Evolutionary conservation across 1,140 invertebrate species (phyloP).

Genomic region (Anoplolepis gracilipes): DNA sequence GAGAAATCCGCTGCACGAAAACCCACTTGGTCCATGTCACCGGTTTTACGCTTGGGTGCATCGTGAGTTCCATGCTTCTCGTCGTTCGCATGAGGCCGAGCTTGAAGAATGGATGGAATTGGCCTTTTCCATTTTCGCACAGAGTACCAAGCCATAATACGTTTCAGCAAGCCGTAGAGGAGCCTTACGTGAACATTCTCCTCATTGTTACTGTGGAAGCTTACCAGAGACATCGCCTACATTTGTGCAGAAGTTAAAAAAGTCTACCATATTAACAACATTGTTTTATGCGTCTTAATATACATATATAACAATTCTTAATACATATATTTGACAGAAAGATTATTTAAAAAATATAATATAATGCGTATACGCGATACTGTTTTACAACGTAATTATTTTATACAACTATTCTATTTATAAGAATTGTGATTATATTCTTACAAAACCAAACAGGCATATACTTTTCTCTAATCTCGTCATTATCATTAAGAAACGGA

Average conservation of each 20-base stretch:
- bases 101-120: constrained; percentile 77
- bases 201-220: constrained; percentile 32
- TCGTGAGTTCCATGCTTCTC: constrained; percentile 66
- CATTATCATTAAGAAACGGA: background rate
- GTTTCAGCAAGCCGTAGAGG: constrained; percentile 48
- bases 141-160: constrained; percentile 49
- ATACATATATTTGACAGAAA: background rate
- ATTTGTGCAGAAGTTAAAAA: constrained; percentile 16
- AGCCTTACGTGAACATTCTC: constrained; percentile 41
- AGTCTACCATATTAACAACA: background rate
- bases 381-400: background rate
- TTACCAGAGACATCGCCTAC: background rate
- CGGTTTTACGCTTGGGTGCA: constrained; percentile 76
- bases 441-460: background rate
- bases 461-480: background rate
- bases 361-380: background rate
- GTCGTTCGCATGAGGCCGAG: constrained; percentile 74
- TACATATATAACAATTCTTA: background rate
- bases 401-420: background rate
- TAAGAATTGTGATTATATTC: background rate
- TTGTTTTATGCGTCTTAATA: background rate
- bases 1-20: constrained; percentile 70
- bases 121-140: constrained; percentile 77
- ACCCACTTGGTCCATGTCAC: constrained; percentile 80
- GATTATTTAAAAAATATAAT: background rate